A percentile compares a stretch with the other conserved stretches of the same genome.
Evolutionary conservation across 2,113 vertebrate species (phyloP).

Genomic region (Alces alces): DNA sequence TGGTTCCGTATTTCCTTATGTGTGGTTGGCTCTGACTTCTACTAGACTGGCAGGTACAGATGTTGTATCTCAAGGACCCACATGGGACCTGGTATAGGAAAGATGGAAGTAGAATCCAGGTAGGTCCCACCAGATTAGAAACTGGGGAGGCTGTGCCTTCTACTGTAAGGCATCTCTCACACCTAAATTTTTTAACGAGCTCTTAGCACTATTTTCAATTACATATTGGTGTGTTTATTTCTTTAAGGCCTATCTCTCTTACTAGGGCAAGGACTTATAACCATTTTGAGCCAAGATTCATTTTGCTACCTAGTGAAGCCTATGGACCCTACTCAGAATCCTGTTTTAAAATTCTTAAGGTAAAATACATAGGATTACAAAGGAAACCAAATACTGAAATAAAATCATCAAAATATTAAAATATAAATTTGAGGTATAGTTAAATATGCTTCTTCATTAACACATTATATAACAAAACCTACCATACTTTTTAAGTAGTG

Average conservation of each 20-base stretch:
- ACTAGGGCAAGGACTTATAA: background rate
- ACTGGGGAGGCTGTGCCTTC: background rate
- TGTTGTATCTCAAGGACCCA: background rate
- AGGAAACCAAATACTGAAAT: background rate
- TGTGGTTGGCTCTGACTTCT: background rate
- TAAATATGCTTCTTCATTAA: background rate
- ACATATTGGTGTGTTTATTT: background rate
- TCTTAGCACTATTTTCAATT: background rate
- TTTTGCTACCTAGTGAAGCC: background rate
- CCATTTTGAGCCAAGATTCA: background rate
- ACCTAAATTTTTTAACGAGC: background rate
- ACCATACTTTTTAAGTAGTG: background rate
- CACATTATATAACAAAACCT: background rate
- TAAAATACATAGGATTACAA: background rate
- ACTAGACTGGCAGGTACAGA: background rate
- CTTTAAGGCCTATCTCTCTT: background rate
- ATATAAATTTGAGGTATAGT: background rate
- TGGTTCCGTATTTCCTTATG: background rate
- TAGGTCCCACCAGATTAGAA: background rate
- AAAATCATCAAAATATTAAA: conserved; percentile 11
- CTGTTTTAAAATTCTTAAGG: background rate
- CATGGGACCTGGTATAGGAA: background rate
- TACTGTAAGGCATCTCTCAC: background rate
- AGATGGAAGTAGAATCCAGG: background rate
- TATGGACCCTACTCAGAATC: background rate